Conservation (phyloP, 2,888 invertebrate genomes). For the Phytoseiulus persimilis region DNA sequence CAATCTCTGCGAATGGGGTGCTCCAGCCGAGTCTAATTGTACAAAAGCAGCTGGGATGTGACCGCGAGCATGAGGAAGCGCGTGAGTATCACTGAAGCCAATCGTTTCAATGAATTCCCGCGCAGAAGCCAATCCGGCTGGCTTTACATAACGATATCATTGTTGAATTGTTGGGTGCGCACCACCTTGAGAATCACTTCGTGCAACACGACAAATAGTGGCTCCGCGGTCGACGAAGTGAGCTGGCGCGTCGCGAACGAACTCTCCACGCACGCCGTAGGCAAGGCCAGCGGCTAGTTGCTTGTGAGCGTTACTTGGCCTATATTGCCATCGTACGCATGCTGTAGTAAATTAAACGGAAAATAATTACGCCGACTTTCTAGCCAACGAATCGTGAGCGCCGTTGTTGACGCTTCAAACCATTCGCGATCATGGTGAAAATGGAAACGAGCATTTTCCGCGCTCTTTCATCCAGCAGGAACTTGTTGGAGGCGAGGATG, state of each 20-base stretch:
- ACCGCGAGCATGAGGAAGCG: background rate
- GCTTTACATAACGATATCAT: background rate
- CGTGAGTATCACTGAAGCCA: background rate
- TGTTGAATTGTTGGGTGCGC: background rate
- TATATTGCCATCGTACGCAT: background rate
- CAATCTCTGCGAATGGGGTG: too few species aligned
- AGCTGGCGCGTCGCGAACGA: background rate
- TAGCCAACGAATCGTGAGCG: background rate
- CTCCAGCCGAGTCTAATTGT: too few species aligned
- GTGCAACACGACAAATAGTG: background rate
- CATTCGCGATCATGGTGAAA: background rate
- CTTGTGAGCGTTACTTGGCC: background rate
- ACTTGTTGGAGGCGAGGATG: too few species aligned
- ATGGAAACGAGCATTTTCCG: background rate
- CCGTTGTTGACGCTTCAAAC: background rate
- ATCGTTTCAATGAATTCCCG: background rate
- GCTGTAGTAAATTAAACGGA: background rate
- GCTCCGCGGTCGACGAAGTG: background rate
- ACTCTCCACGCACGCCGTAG: background rate
- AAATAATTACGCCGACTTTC: background rate
- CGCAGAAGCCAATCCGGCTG: background rate
- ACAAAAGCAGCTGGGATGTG: background rate
- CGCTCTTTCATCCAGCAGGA: too few species aligned
- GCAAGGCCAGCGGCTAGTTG: background rate
- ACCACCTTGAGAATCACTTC: background rate